Conservation (phyloP, 2,888 invertebrate genomes). For the Chromoteleia sp. region DNA sequence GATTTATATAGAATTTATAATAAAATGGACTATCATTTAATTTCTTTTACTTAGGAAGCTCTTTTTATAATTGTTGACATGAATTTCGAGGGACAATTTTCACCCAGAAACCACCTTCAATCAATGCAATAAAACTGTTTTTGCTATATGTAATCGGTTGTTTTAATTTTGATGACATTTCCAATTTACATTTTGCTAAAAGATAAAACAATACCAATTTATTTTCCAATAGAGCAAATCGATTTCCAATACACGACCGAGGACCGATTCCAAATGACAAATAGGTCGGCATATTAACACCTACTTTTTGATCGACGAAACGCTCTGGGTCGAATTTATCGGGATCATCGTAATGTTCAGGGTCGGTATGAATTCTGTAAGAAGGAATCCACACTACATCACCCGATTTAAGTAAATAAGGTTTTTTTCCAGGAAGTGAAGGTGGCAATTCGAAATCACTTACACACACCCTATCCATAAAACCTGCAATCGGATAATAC, state of each 20-base stretch:
- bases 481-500: conserved; percentile 82
- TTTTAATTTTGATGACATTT: conserved; percentile 68
- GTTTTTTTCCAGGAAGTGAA: conserved; percentile 70
- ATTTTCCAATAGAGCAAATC: conserved; percentile 74
- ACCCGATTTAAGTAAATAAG: conserved; percentile 77
- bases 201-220: conserved; percentile 70
- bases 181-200: conserved; percentile 14
- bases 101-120: conserved; percentile 55
- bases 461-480: conserved; percentile 86
- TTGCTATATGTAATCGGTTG: conserved; percentile 4
- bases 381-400: conserved; percentile 79
- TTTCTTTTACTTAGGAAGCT: no score
- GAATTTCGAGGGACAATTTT: not conserved
- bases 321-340: conserved; percentile 82
- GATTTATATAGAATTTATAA: no score
- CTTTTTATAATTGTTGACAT: no score
- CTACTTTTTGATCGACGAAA: conserved; percentile 9
- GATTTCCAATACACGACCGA: conserved; percentile 80
- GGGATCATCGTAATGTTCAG: conserved; percentile 80
- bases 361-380: conserved; percentile 79
- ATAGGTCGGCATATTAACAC: conserved; percentile 72
- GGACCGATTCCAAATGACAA: conserved; percentile 80
- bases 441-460: conserved; percentile 85
- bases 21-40: not conserved
- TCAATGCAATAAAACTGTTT: conserved; percentile 19